Percentiles rank a stretch among this genome's conserved stretches.
Evolutionary conservation across 2,888 invertebrate genomes (phyloP).

Genomic region (Suillia variegata): DNA sequence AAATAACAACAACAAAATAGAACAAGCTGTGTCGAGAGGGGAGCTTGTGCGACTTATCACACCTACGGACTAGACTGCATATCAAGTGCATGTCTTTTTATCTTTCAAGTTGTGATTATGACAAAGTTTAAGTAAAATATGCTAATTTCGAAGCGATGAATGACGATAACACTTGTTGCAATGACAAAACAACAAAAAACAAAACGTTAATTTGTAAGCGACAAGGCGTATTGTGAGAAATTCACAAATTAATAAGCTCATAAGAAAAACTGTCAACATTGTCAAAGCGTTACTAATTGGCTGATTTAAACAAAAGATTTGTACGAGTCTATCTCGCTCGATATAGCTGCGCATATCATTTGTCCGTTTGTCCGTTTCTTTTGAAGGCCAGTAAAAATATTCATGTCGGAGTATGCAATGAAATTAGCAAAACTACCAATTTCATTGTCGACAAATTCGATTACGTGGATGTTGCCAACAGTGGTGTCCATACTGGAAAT

Average conservation of each 20-base stretch:
- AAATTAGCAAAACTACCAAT: constrained; percentile 49
- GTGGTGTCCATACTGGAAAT: too few species aligned
- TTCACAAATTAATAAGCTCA: too few species aligned
- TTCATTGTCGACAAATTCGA: constrained; percentile 46
- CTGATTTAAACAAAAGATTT: too few species aligned
- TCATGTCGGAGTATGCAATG: too few species aligned
- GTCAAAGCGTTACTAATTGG: background rate
- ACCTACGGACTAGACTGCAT: background rate
- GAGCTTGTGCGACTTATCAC: background rate
- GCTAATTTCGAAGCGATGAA: constrained; percentile 19
- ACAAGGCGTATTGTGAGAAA: background rate
- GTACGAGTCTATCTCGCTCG: too few species aligned
- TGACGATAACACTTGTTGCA: background rate
- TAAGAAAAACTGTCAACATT: constrained; percentile 1
- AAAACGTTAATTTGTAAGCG: background rate
- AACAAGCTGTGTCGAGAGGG: too few species aligned
- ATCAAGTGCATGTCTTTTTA: constrained; percentile 21
- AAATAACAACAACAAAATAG: too few species aligned
- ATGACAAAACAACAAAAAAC: background rate
- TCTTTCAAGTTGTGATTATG: constrained; percentile 22
- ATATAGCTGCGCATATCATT: too few species aligned
- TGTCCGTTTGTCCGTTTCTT: too few species aligned
- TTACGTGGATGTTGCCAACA: too few species aligned
- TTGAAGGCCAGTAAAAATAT: too few species aligned
- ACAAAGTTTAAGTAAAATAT: constrained; percentile 26